Evolutionary conservation across 2,888 invertebrate genomes (phyloP), one percentile per base, ranked within the genome.

Genomic region (Lasioglossum lativentre): DNA sequence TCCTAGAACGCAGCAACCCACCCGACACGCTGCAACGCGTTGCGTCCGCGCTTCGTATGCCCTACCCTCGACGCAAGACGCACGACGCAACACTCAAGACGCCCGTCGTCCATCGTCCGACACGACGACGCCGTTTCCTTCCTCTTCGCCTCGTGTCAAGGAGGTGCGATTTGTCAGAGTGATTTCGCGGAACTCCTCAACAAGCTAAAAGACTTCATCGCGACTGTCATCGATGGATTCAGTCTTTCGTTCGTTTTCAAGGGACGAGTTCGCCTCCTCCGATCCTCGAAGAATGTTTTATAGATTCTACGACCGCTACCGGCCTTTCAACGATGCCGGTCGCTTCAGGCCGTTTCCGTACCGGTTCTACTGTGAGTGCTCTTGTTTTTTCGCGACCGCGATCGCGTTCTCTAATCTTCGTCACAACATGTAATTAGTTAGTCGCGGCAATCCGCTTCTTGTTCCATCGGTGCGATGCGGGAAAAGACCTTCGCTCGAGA

Each of bases 241-340:
- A 78, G 89, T 85, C 38, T 86, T 68, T 23, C 87, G 86, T 73
- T 82, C 78, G 82, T 80, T 86, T 76, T 81, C 87, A 63, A 80
- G 83, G 56, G 84, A 82, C 73, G 66, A 82, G 84, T n/a, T 82
- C 72, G 80, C 47, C 72, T 73, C 80, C 34, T 71, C 89, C 34
- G 86, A 82, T 63, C 84, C 83, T 27, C 80, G 89, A 34, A 86
- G 82, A 79, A 95, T 95, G 95, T 93, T 92, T 92, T 95, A 95
- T 88, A 92, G 95, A 93, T 95, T 95, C 85, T 95, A 94, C 95
- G 95, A 94, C 92, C 93, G 94, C 81, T 94, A 95, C 94, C 94
- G 96, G 94, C 95, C 94, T 86, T 93, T 94, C 91, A 93, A 94
- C 87, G 94, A 95, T 30, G 66, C 16, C 47, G 93, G 93, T 23